A percentile compares a stretch with the other conserved stretches of the same genome.
phyloP scores from a whole-genome alignment of 2,113 vertebrate genomes.

The Chlorodrepanis virens region DNA sequence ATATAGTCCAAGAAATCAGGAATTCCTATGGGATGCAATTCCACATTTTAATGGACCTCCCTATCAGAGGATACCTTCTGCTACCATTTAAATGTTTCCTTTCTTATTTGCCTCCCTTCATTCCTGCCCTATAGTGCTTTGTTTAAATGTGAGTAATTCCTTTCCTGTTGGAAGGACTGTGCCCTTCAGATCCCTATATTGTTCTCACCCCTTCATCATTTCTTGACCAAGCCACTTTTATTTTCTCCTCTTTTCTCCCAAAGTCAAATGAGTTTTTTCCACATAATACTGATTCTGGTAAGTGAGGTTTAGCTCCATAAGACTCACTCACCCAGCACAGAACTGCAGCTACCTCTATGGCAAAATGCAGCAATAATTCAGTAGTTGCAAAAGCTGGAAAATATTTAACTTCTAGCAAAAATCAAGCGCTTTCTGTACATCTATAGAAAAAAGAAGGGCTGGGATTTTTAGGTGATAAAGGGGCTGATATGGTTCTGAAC shows the following conservation, averaged over 20 bases:
- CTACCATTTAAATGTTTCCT: slow-evolving; percentile 24
- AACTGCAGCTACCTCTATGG: slow-evolving; percentile 14
- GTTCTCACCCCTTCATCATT: slow-evolving; percentile 18
- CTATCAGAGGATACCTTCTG: slow-evolving; percentile 44
- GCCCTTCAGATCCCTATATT: slow-evolving; percentile 36
- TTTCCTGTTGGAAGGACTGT: neutral
- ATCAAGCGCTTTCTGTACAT: neutral
- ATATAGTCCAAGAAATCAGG: slow-evolving; percentile 10
- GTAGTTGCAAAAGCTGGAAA: neutral
- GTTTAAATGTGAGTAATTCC: slow-evolving; percentile 47
- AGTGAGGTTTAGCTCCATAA: slow-evolving; percentile 36
- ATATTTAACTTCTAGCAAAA: slow-evolving; percentile 3
- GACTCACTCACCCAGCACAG: slow-evolving; percentile 30
- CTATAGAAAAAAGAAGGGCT: neutral
- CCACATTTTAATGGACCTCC: slow-evolving; percentile 30
- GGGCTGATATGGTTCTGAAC: neutral
- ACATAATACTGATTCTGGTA: slow-evolving; percentile 41
- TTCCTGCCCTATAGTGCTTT: neutral
- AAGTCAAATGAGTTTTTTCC: slow-evolving; percentile 48
- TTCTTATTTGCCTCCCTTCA: slow-evolving; percentile 35
- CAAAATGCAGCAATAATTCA: neutral
- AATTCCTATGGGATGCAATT: slow-evolving; percentile 31
- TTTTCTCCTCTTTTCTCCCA: slow-evolving; percentile 51
- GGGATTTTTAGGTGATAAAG: neutral
- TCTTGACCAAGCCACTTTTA: slow-evolving; percentile 29